Evolutionary conservation across 2,113 vertebrate genomes (phyloP).

Genomic region (Rhabdornis inornatus): DNA sequence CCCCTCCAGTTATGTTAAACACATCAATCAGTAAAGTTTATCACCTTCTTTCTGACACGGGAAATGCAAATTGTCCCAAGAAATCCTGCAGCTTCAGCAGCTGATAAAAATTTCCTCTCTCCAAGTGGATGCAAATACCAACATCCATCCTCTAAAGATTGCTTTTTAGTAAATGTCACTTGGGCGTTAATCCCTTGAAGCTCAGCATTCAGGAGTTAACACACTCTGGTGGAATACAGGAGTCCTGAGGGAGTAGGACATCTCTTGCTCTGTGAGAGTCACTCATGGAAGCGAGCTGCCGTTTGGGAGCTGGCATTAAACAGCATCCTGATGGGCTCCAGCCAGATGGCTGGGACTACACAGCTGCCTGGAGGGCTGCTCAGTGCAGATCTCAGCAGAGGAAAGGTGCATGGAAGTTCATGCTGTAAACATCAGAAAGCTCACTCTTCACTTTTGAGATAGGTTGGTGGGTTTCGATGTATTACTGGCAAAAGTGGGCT

Average conservation of each 20-base stretch:
- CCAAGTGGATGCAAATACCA: background rate
- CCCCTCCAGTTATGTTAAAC: background rate
- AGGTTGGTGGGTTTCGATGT: background rate
- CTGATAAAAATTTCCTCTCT: background rate
- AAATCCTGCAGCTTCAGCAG: background rate
- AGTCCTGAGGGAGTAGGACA: background rate
- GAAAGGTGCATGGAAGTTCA: background rate
- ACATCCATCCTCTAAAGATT: background rate
- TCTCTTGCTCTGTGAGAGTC: background rate
- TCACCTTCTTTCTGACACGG: background rate
- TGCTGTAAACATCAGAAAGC: background rate
- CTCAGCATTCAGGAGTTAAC: background rate
- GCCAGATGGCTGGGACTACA: background rate
- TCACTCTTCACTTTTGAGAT: background rate
- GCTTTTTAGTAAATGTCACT: background rate
- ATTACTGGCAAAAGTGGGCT: background rate
- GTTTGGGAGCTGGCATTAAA: background rate
- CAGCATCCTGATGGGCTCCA: background rate
- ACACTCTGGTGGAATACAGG: background rate
- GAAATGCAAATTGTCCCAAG: background rate
- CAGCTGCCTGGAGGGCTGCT: background rate
- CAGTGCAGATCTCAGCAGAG: fast-evolving
- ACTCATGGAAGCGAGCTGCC: fast-evolving
- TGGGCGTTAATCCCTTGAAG: background rate
- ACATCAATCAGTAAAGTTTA: background rate